Evolutionary conservation across 2,888 invertebrate genomes (phyloP).

Genomic region (Scaptomyza reducta): DNA sequence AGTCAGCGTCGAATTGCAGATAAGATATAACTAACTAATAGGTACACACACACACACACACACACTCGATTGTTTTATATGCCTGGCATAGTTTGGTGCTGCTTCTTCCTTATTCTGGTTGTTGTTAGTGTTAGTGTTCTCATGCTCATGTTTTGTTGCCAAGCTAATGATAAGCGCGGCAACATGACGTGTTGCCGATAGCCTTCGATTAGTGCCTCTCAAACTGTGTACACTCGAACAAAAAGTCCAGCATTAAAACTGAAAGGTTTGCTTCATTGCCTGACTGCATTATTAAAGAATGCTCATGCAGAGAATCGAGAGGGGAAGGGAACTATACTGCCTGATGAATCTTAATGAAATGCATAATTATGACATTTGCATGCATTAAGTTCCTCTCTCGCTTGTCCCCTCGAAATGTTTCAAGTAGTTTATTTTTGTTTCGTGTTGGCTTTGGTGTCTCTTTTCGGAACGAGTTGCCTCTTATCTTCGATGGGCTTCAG

Average conservation of each 20-base stretch:
- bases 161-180: slow-evolving; percentile 63
- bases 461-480: slow-evolving; percentile 57
- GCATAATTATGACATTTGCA: slow-evolving; percentile 71
- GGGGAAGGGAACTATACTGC: too few species aligned
- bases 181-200: slow-evolving; percentile 56
- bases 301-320: too few species aligned
- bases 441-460: slow-evolving; percentile 10
- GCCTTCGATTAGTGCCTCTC: slow-evolving; percentile 25
- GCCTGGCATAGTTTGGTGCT: slow-evolving; percentile 65
- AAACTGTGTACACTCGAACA: slow-evolving; percentile 30
- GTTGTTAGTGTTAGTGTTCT: slow-evolving; percentile 23
- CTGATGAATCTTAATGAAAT: slow-evolving; percentile 70
- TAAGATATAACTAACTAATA: slow-evolving; percentile 65
- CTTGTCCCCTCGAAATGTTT: not conserved
- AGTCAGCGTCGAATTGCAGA: slow-evolving; percentile 49
- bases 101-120: slow-evolving; percentile 31
- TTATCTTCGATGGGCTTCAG: slow-evolving; percentile 45
- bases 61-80: slow-evolving; percentile 1
- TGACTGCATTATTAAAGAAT: too few species aligned
- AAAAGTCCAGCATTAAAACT: too few species aligned
- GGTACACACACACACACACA: slow-evolving; percentile 1
- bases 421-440: not conserved
- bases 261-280: too few species aligned
- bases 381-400: slow-evolving; percentile 48
- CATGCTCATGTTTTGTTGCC: slow-evolving; percentile 67